These are phyloP conservation scores for Cancer borealis DNA, from an alignment of 2,888 invertebrate species.

Conservation along the genomic window DNA sequence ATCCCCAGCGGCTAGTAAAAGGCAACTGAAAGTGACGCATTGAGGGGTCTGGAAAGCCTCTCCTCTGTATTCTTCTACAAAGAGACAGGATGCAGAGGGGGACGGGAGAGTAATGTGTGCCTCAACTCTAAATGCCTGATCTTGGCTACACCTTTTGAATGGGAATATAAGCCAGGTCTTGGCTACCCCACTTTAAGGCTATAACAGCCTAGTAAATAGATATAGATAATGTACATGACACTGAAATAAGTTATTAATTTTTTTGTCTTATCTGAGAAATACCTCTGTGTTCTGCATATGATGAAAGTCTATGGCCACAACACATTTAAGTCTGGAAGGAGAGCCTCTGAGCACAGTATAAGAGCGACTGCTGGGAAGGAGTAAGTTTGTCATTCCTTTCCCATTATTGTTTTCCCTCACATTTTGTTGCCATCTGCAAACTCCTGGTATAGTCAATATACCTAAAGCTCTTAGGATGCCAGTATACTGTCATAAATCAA, in stretches of 20 bases:
- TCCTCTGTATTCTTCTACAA: no score
- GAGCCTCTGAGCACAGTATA: neutral
- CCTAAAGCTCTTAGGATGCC: neutral
- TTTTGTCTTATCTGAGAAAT: neutral
- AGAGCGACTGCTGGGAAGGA: neutral
- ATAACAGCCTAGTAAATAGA: no score
- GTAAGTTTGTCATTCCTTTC: neutral
- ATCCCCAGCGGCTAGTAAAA: no score
- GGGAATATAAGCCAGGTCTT: no score
- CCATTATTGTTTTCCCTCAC: neutral
- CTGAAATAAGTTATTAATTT: neutral
- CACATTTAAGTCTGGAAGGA: neutral
- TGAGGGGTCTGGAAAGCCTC: no score
- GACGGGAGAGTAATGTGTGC: no score
- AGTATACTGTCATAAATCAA: neutral
- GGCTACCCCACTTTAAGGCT: no score
- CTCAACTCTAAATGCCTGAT: no score
- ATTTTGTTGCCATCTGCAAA: neutral
- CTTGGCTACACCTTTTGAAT: no score
- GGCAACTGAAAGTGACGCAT: no score
- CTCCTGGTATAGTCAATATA: neutral
- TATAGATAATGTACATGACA: neutral
- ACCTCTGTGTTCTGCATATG: neutral
- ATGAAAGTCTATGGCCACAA: constrained; percentile 1
- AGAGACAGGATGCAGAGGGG: no score